Conservation (phyloP, 2,888 invertebrate species). For the Myathropa florea region DNA sequence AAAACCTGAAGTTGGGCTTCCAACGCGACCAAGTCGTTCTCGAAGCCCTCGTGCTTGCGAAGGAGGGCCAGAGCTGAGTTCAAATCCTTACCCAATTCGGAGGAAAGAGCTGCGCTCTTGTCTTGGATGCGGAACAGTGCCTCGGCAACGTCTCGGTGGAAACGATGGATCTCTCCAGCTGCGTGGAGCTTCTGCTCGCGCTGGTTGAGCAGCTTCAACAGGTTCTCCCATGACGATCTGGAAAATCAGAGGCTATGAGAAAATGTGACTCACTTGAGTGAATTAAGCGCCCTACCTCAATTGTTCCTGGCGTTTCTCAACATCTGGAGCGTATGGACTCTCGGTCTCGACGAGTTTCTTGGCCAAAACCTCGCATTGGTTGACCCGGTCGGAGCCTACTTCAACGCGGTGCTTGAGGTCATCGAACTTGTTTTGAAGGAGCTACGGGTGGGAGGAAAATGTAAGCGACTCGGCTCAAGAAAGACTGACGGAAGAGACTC, state of each 20-base stretch:
- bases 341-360: conserved; percentile 92
- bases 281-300: conserved; percentile 85
- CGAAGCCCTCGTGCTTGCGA: conserved; percentile 94
- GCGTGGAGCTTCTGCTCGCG: conserved; percentile 94
- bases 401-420: conserved; percentile 95
- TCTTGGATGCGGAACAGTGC: conserved; percentile 94
- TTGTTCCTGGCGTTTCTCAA: conserved; percentile 92
- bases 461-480: background rate
- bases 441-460: conserved; percentile 80
- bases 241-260: background rate
- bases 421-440: conserved; percentile 94
- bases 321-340: conserved; percentile 91
- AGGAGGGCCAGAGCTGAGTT: conserved; percentile 91
- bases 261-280: background rate
- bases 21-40: conserved; percentile 94
- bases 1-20: conserved; percentile 95
- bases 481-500: conserved; percentile 60
- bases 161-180: conserved; percentile 98
- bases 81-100: conserved; percentile 90
- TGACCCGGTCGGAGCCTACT: conserved; percentile 93
- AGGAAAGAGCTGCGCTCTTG: conserved; percentile 92
- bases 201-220: conserved; percentile 92
- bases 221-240: conserved; percentile 92
- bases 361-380: conserved; percentile 93
- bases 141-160: conserved; percentile 97